phyloP scores from a whole-genome alignment of 2,113 vertebrate species.

The Takifugu flavidus region DNA sequence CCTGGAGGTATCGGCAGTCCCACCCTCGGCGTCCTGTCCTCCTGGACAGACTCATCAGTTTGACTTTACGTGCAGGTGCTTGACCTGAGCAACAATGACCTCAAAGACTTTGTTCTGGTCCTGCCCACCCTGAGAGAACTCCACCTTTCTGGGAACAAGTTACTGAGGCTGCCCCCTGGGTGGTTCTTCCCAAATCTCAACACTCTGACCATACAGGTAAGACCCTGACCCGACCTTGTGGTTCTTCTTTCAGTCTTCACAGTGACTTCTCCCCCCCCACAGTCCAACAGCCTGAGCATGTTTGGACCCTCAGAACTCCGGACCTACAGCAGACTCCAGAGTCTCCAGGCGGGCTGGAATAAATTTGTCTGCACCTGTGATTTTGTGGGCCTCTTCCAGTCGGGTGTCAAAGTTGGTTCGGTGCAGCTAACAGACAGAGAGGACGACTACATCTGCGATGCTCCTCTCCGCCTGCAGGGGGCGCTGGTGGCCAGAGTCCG shows the following conservation, averaged over 20 bases:
- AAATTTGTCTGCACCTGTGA: slow-evolving; percentile 86
- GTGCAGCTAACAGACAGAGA: slow-evolving; percentile 65
- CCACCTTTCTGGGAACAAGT: slow-evolving; percentile 81
- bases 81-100: slow-evolving; percentile 83
- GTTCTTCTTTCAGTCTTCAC: background rate
- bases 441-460: slow-evolving; percentile 79
- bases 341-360: slow-evolving; percentile 78
- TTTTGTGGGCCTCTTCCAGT: slow-evolving; percentile 76
- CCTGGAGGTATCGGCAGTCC: slow-evolving; percentile 43
- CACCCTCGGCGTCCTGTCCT: background rate
- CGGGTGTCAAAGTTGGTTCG: background rate
- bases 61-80: slow-evolving; percentile 62
- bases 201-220: slow-evolving; percentile 67
- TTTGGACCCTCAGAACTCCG: slow-evolving; percentile 72
- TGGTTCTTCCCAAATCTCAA: slow-evolving; percentile 65
- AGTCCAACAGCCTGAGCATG: slow-evolving; percentile 75
- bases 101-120: slow-evolving; percentile 64
- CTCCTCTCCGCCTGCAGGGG: slow-evolving; percentile 75
- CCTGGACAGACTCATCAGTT: background rate
- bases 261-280: slow-evolving; percentile 6
- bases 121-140: slow-evolving; percentile 80
- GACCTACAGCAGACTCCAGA: slow-evolving; percentile 64
- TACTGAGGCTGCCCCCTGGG: slow-evolving; percentile 74
- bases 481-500: slow-evolving; percentile 38
- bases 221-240: background rate